Percentiles rank a stretch among this genome's conserved stretches.
phyloP scores from a whole-genome alignment of 1,140 invertebrate genomes.

The Cotesia typhae region DNA sequence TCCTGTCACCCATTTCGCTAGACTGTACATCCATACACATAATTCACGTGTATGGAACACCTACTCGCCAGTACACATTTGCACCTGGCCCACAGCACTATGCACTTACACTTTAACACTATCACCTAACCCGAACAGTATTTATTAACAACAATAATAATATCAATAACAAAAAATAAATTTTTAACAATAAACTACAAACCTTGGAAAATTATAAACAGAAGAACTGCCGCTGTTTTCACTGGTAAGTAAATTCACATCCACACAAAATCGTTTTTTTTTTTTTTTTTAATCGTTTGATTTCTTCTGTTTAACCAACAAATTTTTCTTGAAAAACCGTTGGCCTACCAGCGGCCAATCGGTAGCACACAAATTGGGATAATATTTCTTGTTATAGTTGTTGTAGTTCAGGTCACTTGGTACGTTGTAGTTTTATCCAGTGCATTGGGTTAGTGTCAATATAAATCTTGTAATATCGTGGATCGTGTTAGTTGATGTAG shows the following conservation, averaged over 20 bases:
- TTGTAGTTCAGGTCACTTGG: no score
- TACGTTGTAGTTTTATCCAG: no score
- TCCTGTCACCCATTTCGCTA: constrained; percentile 62
- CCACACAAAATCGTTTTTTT: background rate
- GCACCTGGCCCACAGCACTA: constrained; percentile 37
- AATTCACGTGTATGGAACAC: constrained; percentile 51
- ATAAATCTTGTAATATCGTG: no score
- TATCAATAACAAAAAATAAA: no score
- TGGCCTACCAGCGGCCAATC: background rate
- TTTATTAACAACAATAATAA: background rate
- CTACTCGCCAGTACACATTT: constrained; percentile 45
- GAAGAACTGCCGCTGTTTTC: background rate
- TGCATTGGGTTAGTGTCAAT: no score
- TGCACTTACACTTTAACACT: constrained; percentile 23
- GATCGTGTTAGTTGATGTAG: no score
- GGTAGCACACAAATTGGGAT: no score
- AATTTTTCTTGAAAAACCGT: background rate
- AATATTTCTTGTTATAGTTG: no score
- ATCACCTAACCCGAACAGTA: background rate
- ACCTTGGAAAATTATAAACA: constrained; percentile 11
- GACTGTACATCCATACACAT: constrained; percentile 64
- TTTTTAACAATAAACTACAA: background rate
- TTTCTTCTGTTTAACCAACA: constrained; percentile 19
- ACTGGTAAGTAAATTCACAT: background rate
- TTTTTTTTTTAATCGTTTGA: no score